phyloP scores from a whole-genome alignment of 1,140 invertebrate species.

The Metaphire vulgaris region DNA sequence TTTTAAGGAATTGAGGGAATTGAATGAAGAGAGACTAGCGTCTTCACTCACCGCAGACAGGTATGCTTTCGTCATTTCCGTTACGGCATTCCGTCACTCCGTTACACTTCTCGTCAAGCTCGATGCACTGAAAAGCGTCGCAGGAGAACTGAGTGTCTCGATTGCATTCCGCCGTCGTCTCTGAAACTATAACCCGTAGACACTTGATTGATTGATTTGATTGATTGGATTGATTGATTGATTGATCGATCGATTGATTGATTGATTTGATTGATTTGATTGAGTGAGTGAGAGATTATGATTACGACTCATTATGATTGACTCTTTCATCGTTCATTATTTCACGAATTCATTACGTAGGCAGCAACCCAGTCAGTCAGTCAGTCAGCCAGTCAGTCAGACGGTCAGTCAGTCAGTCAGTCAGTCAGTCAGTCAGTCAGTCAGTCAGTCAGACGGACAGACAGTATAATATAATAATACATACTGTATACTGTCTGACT shows the following conservation, averaged over 20 bases:
- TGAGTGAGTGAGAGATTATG: neutral
- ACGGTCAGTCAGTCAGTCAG: no score
- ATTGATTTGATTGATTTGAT: neutral
- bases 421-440: no score
- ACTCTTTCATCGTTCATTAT: neutral
- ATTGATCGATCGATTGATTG: no score
- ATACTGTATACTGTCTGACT: no score
- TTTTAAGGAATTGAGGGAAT: no score
- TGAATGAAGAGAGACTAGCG: no score
- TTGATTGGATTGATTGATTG: neutral
- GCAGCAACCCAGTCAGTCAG: no score
- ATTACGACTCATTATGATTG: neutral
- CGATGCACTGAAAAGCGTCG: neutral
- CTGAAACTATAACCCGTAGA: neutral
- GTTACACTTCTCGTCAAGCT: neutral
- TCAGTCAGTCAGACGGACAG: no score
- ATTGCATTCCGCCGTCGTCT: neutral
- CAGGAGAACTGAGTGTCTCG: neutral
- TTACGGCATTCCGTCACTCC: neutral
- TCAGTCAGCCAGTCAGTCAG: no score
- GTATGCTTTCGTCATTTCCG: neutral
- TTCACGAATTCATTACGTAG: no score
- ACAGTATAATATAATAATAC: no score
- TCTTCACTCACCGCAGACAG: neutral
- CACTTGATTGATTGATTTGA: neutral